These are phyloP conservation scores for Leptoteleia sp. DNA, from an alignment of 1,140 invertebrate species.

Conservation along the genomic window DNA sequence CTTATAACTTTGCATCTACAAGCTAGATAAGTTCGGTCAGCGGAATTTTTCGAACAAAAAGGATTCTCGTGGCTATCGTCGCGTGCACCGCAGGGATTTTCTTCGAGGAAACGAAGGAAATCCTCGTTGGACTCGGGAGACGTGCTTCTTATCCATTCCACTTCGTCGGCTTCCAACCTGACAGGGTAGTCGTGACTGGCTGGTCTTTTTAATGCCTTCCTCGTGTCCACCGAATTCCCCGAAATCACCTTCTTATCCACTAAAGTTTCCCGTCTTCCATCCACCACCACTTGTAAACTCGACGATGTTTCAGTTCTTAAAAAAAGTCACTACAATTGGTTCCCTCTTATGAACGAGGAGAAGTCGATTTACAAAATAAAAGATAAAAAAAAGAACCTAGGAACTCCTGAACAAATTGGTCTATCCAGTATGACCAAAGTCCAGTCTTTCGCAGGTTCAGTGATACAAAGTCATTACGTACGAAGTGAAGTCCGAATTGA, in stretches of 20 bases:
- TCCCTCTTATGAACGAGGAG: conserved; percentile 14
- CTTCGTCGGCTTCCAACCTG: conserved; percentile 23
- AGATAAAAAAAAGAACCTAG: not conserved
- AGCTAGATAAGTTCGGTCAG: conserved; percentile 4
- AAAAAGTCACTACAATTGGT: conserved; percentile 47
- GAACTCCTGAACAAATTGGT: no score
- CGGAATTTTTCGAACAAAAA: not conserved
- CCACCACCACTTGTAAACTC: conserved; percentile 51
- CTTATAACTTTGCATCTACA: conserved; percentile 4
- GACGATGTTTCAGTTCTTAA: conserved; percentile 52
- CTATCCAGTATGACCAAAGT: no score
- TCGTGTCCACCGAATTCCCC: conserved; percentile 2
- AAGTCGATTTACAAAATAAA: not conserved
- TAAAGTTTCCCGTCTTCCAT: conserved; percentile 28
- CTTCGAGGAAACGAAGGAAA: conserved; percentile 24
- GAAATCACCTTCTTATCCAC: conserved; percentile 19
- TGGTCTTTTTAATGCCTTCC: conserved; percentile 53
- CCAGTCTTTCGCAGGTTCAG: conserved; percentile 5
- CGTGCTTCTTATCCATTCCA: conserved; percentile 51
- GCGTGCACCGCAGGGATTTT: conserved; percentile 27
- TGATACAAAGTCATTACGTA: conserved; percentile 35
- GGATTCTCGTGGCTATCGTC: not conserved
- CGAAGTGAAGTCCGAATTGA: conserved; percentile 51
- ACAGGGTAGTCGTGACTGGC: conserved; percentile 47
- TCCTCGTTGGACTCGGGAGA: conserved; percentile 31